Base-by-base conservation (phyloP, 2,113 vertebrate species). In the Mormyrus iriodes region DNA sequence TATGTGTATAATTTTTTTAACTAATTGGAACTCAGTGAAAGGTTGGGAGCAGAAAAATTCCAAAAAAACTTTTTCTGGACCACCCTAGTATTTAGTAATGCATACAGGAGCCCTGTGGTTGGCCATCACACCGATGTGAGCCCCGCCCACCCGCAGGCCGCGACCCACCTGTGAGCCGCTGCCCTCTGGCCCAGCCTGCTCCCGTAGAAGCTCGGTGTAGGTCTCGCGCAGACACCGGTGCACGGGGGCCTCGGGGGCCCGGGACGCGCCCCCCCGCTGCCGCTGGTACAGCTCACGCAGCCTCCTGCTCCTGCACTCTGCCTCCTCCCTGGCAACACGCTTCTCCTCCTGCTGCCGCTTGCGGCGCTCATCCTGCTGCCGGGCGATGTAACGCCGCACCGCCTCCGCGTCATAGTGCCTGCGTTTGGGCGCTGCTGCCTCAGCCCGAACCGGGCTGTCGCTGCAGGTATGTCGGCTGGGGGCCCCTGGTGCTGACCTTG, bases 321-420 rank as follows among this genome's bases (percentile, higher is more conserved):
- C 96, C 51, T 96, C 97, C 92, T 98, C 97, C 58, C 94, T 97
- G 89, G 97, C 95, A 15, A 96, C 95, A 86, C 95, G 96, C 92
- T 97, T 97, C 92, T 99, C 97, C 88, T 99, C 97, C 0, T 92
- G 96, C 89, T 98, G 97, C 83, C 94, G 97, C 92, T 94, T 97
- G 90, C 96, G 98, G 88, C 98, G 95, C 84, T 99, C 97, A 90
- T 98, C 97, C 93, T 98, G 97, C 90, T 99, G 98, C 90, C 95
- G 96, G 87, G 95, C 93, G 88, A 99, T 99, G 92, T 97, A 99
- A 88, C 96, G 96, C 0, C 98, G 97, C 79, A 99, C 97, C 27
- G 96, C 93, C 82, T 98, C 97, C 0, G 97, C 95, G 87, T 99
- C 97, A 65, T 99, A 99, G 93, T 99, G 97, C 27, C 98, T 96